Evolutionary conservation across 2,888 invertebrate species (phyloP), one percentile per base, ranked within the genome.

Genomic region (Heliconius charithonia): DNA sequence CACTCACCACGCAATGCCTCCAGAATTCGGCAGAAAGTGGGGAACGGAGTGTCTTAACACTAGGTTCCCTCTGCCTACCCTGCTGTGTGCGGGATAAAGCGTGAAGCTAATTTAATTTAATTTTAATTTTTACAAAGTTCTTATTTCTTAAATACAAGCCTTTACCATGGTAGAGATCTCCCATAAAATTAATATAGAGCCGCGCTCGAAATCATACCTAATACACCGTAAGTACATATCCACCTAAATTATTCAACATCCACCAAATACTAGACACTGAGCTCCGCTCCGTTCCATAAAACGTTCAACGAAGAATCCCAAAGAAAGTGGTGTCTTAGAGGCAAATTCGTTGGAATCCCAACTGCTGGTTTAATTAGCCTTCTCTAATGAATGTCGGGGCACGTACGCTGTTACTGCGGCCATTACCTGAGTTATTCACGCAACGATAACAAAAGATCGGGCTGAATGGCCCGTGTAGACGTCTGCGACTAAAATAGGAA

Each of bases 341-440:
- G 79, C 72, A 76, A 82, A 84, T 84, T 84, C 82, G 83, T 83
- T 78, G 82, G 83, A 84, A 85, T 85, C 84, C 82, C 84, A 80
- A 82, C 88, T 88, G 87, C 87, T 86, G 89, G 90, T 93, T 91
- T 93, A 93, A 93, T 93, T 93, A 93, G 93, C 89, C 89, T 86
- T 87, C 89, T 89, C 51, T 93, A 93, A 93, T 93, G 91, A 93
- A 93, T 93, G 92, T 93, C 89, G 88, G 86, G 91, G 90, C 93
- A 93, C 93, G 93, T 93, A 91, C 93, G 90, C 88, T 89, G 89
- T 91, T 89, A 93, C 92, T 89, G 91, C 90, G 91, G 87, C 89
- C 92, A 92, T 93, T 93, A 93, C 93, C 92, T 91, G 89, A 89
- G 90, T 92, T 90, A 91, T 92, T 93, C 92, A 90, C 92, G 90